Conservation (phyloP, 1,140 invertebrate species). For the Drosophila ananassae region DNA sequence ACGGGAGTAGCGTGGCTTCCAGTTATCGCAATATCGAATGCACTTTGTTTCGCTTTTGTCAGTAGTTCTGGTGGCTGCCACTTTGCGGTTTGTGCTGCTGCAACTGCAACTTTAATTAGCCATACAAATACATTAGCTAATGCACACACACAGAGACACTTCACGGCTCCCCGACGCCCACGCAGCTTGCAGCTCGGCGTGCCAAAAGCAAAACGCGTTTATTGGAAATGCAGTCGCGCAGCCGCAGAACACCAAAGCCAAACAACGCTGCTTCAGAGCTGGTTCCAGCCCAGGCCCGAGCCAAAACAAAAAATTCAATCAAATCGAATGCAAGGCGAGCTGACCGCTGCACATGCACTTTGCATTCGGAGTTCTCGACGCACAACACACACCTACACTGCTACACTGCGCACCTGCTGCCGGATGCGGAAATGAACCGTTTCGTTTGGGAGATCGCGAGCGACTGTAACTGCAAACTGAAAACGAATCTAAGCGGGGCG, state of each 20-base stretch:
- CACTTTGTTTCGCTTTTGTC: slow-evolving; percentile 71
- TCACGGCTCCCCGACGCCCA: slow-evolving; percentile 51
- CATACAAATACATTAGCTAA: slow-evolving; percentile 79
- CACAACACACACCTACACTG: slow-evolving; percentile 30
- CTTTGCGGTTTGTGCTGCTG: slow-evolving; percentile 29
- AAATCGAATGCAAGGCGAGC: slow-evolving; percentile 23
- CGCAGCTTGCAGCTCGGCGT: slow-evolving; percentile 57
- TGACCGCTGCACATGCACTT: slow-evolving; percentile 45
- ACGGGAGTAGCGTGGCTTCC: neutral
- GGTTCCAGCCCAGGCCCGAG: neutral
- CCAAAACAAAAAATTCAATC: slow-evolving; percentile 8
- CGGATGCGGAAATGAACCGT: slow-evolving; percentile 36
- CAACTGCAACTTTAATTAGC: slow-evolving; percentile 62
- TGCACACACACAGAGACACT: slow-evolving; percentile 41
- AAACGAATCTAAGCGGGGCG: neutral
- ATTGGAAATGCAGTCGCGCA: slow-evolving; percentile 68
- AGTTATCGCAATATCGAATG: slow-evolving; percentile 69
- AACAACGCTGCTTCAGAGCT: slow-evolving; percentile 7
- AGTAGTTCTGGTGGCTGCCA: slow-evolving; percentile 67
- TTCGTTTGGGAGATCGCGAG: slow-evolving; percentile 54
- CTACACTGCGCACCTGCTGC: slow-evolving; percentile 5
- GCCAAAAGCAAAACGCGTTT: slow-evolving; percentile 77
- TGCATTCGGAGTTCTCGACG: slow-evolving; percentile 34
- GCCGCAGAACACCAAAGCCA: slow-evolving; percentile 37
- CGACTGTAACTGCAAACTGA: slow-evolving; percentile 40